Percentiles rank a stretch among this genome's conserved stretches.
phyloP scores from a whole-genome alignment of 2,888 invertebrate genomes.

The Nudaria mundana region DNA sequence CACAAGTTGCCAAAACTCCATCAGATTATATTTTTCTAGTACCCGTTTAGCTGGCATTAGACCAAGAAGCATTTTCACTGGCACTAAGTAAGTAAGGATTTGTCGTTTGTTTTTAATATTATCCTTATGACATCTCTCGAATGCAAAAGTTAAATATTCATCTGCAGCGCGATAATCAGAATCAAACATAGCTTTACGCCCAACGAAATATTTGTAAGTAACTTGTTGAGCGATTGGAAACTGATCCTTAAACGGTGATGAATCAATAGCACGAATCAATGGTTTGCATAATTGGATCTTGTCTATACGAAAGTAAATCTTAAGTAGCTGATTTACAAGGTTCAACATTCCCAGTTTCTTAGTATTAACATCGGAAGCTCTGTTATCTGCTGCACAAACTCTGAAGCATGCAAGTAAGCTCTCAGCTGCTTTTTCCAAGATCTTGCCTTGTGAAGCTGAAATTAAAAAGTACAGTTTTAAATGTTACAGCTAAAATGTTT shows the following conservation, averaged over 20 bases:
- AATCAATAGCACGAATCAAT: conserved; percentile 97
- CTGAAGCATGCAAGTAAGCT: conserved; percentile 95
- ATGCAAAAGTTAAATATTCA: conserved; percentile 95
- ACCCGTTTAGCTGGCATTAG: conserved; percentile 93
- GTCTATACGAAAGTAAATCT: conserved; percentile 95
- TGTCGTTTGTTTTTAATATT: conserved; percentile 93
- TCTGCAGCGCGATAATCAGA: conserved; percentile 97
- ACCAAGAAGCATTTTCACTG: conserved; percentile 98
- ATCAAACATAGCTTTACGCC: conserved; percentile 99
- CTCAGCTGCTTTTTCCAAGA: conserved; percentile 96
- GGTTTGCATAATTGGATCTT: conserved; percentile 95
- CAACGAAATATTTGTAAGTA: conserved; percentile 98
- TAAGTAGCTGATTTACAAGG: conserved; percentile 97
- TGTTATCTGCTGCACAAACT: conserved; percentile 96
- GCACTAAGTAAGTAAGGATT: conserved; percentile 96
- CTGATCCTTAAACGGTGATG: conserved; percentile 92
- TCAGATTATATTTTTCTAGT: conserved; percentile 93
- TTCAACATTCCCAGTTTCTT: conserved; percentile 98
- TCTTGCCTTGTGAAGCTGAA: conserved; percentile 82
- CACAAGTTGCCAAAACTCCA: conserved; percentile 94
- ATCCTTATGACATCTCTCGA: conserved; percentile 91
- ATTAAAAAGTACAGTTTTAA: too few species aligned
- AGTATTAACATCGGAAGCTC: conserved; percentile 93
- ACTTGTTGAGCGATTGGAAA: conserved; percentile 96
- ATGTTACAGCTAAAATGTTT: too few species aligned